A percentile compares a stretch with the other conserved stretches of the same genome.
phyloP scores from a whole-genome alignment of 2,113 vertebrate genomes.

The Spermophilus dauricus region DNA sequence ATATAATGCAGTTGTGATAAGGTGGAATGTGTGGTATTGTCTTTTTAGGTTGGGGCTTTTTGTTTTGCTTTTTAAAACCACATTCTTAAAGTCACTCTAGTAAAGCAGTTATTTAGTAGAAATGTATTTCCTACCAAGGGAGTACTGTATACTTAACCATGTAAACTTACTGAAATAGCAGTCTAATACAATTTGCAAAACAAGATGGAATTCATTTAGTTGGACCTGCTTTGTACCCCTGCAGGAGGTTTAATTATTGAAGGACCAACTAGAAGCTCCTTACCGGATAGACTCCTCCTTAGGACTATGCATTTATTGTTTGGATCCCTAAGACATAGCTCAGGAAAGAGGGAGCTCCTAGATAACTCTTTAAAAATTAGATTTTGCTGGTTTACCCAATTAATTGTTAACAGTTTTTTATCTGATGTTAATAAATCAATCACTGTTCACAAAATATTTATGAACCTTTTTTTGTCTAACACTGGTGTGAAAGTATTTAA shows the following conservation, averaged over 20 bases:
- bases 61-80: neutral
- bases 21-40: neutral
- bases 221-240: neutral
- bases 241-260: conserved; percentile 59
- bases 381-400: conserved; percentile 42
- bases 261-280: conserved; percentile 27
- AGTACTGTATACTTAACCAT: neutral
- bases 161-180: conserved; percentile 42
- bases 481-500: conserved; percentile 45
- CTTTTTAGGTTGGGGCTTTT: neutral
- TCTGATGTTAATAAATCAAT: conserved; percentile 24
- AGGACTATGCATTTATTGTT: neutral
- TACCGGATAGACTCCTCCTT: neutral
- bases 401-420: conserved; percentile 43
- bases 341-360: neutral
- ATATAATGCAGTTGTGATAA: neutral
- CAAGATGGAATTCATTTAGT: conserved; percentile 20
- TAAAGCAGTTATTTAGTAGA: conserved; percentile 27
- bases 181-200: neutral
- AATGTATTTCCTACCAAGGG: conserved; percentile 21
- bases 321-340: neutral
- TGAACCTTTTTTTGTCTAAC: neutral
- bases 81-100: neutral
- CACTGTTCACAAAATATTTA: conserved; percentile 44
- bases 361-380: conserved; percentile 31